Percentiles rank a stretch among this genome's conserved stretches.
Evolutionary conservation across 1,140 invertebrate genomes (phyloP).

Genomic region (Carcinoscorpius rotundicauda): DNA sequence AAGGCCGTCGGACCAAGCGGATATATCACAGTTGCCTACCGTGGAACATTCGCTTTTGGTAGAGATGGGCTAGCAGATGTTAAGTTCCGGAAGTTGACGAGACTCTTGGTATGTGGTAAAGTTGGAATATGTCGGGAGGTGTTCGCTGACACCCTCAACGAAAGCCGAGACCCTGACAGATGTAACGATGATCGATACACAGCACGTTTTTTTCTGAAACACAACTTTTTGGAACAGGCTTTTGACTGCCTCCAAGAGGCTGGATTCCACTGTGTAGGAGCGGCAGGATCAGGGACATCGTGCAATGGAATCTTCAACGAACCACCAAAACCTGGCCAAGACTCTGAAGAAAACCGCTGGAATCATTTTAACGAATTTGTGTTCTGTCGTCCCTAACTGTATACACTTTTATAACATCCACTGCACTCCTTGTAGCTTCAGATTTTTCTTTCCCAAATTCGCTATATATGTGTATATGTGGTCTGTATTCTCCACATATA

Average conservation of each 20-base stretch:
- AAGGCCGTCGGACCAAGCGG: conserved; percentile 34
- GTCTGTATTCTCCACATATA: no score
- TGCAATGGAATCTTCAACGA: conserved; percentile 44
- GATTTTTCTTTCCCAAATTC: no score
- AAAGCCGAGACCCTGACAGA: conserved; percentile 85
- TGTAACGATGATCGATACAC: conserved; percentile 93
- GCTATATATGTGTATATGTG: no score
- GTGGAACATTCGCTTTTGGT: conserved; percentile 98
- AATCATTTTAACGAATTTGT: conserved; percentile 99
- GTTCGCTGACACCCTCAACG: conserved; percentile 94
- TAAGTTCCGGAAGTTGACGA: conserved; percentile 94
- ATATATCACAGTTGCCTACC: conserved; percentile 92
- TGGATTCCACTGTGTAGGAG: conserved; percentile 55
- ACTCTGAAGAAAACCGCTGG: conserved; percentile 93
- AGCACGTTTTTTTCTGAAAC: conserved; percentile 95
- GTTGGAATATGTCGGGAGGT: conserved; percentile 80
- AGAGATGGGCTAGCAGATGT: conserved; percentile 94
- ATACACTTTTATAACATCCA: no score
- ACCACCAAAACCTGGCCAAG: conserved; percentile 84
- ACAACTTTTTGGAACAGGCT: conserved; percentile 93
- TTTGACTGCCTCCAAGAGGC: conserved; percentile 94
- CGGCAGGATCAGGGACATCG: conserved; percentile 88
- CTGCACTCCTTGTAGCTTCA: no score
- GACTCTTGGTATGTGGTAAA: conserved; percentile 89
- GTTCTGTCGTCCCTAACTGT: conserved; percentile 45